phyloP scores from a whole-genome alignment of 2,113 vertebrate genomes.

The Erythrolamprus reginae region DNA sequence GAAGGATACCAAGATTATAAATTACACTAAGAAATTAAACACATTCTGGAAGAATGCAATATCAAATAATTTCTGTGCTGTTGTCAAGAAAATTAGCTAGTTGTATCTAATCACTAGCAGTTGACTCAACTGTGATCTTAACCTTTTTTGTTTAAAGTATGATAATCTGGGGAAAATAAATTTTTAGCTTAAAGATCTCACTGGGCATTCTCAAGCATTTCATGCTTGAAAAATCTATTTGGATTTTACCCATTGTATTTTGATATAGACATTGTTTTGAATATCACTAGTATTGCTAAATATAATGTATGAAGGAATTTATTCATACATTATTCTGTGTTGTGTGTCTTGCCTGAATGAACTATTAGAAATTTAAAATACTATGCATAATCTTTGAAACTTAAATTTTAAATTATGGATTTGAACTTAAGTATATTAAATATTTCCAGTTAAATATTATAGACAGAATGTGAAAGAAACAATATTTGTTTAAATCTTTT shows the following conservation, averaged over 20 bases:
- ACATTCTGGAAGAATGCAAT: background rate
- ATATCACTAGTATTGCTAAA: background rate
- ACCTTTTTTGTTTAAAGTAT: background rate
- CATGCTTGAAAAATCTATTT: background rate
- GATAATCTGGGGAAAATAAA: background rate
- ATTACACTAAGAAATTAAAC: background rate
- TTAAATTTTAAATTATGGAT: background rate
- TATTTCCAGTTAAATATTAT: background rate
- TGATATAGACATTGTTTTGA: background rate
- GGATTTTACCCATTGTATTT: background rate
- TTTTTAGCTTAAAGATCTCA: background rate
- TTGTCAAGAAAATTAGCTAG: background rate
- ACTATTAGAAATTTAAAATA: background rate
- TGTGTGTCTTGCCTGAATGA: background rate
- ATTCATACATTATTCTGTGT: background rate
- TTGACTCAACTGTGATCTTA: background rate
- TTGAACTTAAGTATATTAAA: background rate
- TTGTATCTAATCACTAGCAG: background rate
- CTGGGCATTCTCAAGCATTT: background rate
- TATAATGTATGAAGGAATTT: background rate
- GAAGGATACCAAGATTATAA: background rate
- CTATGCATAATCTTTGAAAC: background rate
- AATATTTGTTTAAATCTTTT: background rate
- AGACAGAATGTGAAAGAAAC: background rate
- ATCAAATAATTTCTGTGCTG: background rate